Base-by-base conservation (phyloP, 2,797 vertebrate genomes). In the Trematomus bernacchii region DNA sequence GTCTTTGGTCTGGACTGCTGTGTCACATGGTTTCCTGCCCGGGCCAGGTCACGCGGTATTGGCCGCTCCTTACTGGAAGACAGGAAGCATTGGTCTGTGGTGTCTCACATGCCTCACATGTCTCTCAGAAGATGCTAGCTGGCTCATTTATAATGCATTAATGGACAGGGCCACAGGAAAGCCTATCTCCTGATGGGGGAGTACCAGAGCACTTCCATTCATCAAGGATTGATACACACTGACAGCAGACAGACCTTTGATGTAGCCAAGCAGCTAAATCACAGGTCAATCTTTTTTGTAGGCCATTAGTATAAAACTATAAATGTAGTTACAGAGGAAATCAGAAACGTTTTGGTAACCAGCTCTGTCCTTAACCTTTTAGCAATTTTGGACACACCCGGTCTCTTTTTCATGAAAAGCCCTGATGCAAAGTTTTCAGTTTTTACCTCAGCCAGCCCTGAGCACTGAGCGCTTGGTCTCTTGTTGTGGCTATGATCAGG, bases 401-500 rank as follows among this genome's bases (percentile, higher is more conserved):
- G 71, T 66, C 68, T 73, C 33, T 60, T 47, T 8, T 3, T 15
- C 79, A 43, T 64, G 61, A 76, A 73, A 71, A 68, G 78, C 74
- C 57, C 86, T 93, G 93, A 93, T 86, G 91, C 85, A 93, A 94
- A 93, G 77, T 87, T 90, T 72, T 83, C 87, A 87, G 83, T 59
- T 33, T 92, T 90, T 91, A 68, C 90, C 85, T 90, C 91, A 92
- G 84, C 84, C 91, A 92, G 84, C 84, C 66, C 46, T 1, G 0
- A 81, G 79, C 73, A 37, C 65, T 51, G 84, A 80, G 19, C 40
- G 79, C 66, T 79, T 47, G 69, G 87, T 85, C 91, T 93, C 81
- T 89, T 92, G 91, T 94, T 94, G 94, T 95, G 93, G 91, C 91
- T 83, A 86, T 89, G 92, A 93, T 94, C 92, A 87, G 86, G 87